These are phyloP conservation scores for Drosophila arizonae DNA, from an alignment of 1,140 invertebrate species.

Conservation along the genomic window DNA sequence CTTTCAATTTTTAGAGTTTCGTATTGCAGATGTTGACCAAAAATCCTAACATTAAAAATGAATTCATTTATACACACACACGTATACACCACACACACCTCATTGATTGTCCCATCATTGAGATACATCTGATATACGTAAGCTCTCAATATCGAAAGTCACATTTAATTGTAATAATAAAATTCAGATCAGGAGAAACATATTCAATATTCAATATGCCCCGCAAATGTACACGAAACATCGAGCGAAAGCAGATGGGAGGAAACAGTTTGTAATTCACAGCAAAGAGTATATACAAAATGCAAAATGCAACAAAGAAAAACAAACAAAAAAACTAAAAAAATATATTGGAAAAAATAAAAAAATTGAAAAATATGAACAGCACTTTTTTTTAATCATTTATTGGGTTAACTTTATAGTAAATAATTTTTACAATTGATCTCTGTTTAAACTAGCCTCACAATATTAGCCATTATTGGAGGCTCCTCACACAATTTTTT, in stretches of 20 bases:
- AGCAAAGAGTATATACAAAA: constrained; percentile 64
- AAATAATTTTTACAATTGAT: too few relatives aligned
- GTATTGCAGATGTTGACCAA: constrained; percentile 29
- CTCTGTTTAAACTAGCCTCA: too few relatives aligned
- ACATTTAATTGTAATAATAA: constrained; percentile 7
- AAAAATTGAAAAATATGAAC: constrained; percentile 75
- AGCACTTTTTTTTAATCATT: not conserved
- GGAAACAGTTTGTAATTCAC: constrained; percentile 61
- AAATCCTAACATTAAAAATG: constrained; percentile 10
- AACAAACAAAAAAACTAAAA: constrained; percentile 67
- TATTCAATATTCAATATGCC: constrained; percentile 41
- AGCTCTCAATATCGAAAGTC: constrained; percentile 40
- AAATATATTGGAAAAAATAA: constrained; percentile 74
- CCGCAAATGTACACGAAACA: constrained; percentile 48
- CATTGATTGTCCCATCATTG: constrained; percentile 9
- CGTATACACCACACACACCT: constrained; percentile 12
- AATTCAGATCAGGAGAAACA: constrained; percentile 21
- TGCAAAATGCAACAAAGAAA: constrained; percentile 66
- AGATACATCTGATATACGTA: constrained; percentile 39
- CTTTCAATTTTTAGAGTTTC: constrained; percentile 45
- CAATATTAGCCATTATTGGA: too few relatives aligned
- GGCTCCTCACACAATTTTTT: too few relatives aligned
- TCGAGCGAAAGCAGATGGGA: constrained; percentile 45
- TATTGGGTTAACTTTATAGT: too few relatives aligned
- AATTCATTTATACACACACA: constrained; percentile 22